Conservation (phyloP, 2,797 vertebrate species). For the Neosalanx taihuensis region DNA sequence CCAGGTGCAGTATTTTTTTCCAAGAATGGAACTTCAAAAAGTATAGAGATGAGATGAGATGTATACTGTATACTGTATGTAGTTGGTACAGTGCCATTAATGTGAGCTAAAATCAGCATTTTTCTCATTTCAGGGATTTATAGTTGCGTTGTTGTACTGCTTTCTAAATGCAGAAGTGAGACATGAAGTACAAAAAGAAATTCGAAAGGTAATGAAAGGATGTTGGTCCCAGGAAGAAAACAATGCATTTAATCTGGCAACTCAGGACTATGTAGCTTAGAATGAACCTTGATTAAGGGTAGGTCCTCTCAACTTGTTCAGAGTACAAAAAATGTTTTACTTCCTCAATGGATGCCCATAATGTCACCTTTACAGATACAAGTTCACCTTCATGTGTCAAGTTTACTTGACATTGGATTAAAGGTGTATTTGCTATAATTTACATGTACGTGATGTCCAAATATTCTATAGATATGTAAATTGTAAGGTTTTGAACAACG, state of each 20-base stretch:
- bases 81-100: not conserved
- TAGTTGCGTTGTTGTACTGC: conserved; percentile 69
- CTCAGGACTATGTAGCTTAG: conserved; percentile 62
- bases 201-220: conserved; percentile 58
- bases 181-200: conserved; percentile 67
- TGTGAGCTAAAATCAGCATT: not conserved
- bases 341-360: too few relatives aligned
- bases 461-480: not conserved
- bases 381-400: not conserved
- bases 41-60: too few relatives aligned
- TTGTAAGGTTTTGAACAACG: too few relatives aligned
- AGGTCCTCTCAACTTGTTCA: too few relatives aligned
- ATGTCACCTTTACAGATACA: not conserved
- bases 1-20: conserved; percentile 54
- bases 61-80: not conserved
- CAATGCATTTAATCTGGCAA: conserved; percentile 61
- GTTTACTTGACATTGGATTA: not conserved
- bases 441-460: not conserved
- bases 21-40: not conserved
- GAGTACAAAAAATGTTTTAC: too few relatives aligned
- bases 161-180: conserved; percentile 70
- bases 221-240: conserved; percentile 53
- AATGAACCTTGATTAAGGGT: not conserved
- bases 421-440: not conserved
- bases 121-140: conserved; percentile 56